Evolutionary conservation across 2,888 invertebrate species (phyloP), one percentile per base, ranked within the genome.

Genomic region (Apodemia zela): DNA sequence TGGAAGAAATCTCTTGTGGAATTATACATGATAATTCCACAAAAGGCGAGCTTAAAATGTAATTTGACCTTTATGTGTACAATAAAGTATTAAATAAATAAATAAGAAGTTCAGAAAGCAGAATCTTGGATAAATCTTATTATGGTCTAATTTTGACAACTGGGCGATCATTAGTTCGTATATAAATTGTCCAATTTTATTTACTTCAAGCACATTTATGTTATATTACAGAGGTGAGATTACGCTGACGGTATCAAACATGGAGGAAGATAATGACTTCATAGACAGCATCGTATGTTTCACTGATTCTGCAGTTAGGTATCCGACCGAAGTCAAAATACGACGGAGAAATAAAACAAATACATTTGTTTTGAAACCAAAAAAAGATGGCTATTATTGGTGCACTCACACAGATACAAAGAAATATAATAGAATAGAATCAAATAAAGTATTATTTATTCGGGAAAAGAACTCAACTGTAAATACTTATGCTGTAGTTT

Each of bases 311-410:
- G 68, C 73, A 3, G 73, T 68, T 11, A 84, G 79, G 66, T 77
- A 75, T 35, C 87, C 89, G 0, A 75, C 72, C 0, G 68, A 67
- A 61, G 80, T 88, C 1, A 77, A 77, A 64, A 72, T 78, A 25
- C 71, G 71, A 49, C 71, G 73, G 13, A 72, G 76, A 10, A 69
- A 72, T 2, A 72, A 74, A 3, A 67, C 72, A n/a, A 71, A 77
- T 59, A 68, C 70, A 3, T 81, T 79, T 51, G 66, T 79, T 3
- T 70, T 89, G 0, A 79, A 75, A 61, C 79, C 85, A 0, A 73
- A 74, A 15, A 69, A 69, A 1, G 81, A 90, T 61, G 92, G 92
- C 8, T 86, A 87, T 70, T 92, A 92, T 65, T 92, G 91, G 92
- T 92, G 92, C 68, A 72, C 81, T 11, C 77, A 84, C 54, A 73